Evolutionary conservation across 2,888 invertebrate species (phyloP).

Genomic region (Thyatira batis): DNA sequence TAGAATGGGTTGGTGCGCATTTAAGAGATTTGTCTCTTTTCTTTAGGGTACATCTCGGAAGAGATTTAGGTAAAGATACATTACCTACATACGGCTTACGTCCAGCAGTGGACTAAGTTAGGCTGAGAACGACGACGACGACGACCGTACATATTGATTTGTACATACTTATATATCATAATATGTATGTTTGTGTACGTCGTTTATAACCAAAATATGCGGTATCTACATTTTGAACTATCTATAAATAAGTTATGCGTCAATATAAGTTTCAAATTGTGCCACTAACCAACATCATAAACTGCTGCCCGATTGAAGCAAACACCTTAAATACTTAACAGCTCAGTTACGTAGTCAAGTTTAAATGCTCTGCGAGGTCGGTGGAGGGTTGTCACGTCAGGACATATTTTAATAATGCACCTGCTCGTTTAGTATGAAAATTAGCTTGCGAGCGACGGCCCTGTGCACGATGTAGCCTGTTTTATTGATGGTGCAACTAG

Average conservation of each 20-base stretch:
- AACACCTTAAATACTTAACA: slow-evolving; percentile 66
- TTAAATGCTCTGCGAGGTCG: slow-evolving; percentile 62
- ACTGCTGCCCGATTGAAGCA: slow-evolving; percentile 51
- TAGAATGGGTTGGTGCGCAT: no score
- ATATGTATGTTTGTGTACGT: no score
- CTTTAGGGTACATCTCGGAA: no score
- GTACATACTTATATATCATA: no score
- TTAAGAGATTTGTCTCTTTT: no score
- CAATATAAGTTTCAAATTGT: slow-evolving; percentile 17
- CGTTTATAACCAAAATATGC: no score
- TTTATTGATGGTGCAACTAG: slow-evolving; percentile 61
- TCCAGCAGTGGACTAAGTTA: no score
- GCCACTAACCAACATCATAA: slow-evolving; percentile 37
- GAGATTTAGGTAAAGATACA: no score
- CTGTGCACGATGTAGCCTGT: slow-evolving; percentile 48
- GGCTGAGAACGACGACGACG: no score
- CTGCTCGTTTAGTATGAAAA: slow-evolving; percentile 80
- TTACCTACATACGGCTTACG: no score
- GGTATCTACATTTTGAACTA: background rate
- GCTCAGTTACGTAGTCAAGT: slow-evolving; percentile 61
- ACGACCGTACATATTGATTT: no score
- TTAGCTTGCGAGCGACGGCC: slow-evolving; percentile 65
- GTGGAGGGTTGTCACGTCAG: slow-evolving; percentile 67
- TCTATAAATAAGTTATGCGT: background rate
- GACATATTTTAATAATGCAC: slow-evolving; percentile 79